A percentile compares a stretch with the other conserved stretches of the same genome.
These are phyloP conservation scores for Calephelis nemesis DNA, from an alignment of 1,140 invertebrate genomes.

Conservation along the genomic window DNA sequence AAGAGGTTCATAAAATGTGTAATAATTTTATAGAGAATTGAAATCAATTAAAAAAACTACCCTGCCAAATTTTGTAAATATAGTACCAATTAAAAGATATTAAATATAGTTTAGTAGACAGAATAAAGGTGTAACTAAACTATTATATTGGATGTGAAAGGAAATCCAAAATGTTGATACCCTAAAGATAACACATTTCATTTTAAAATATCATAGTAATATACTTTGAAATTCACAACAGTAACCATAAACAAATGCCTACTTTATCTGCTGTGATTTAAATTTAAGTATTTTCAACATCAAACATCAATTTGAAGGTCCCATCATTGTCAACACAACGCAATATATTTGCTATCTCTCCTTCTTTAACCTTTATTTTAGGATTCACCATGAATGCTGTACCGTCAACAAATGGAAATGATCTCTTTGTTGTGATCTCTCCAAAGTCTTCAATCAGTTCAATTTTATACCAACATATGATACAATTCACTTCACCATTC, in stretches of 20 bases:
- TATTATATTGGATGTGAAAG: no score
- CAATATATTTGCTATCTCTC: constrained; percentile 43
- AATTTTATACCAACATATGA: constrained; percentile 63
- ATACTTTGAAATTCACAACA: no score
- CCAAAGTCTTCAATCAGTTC: constrained; percentile 50
- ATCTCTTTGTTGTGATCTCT: constrained; percentile 49
- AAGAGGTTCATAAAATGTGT: neutral
- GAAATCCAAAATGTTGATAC: no score
- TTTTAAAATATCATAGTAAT: no score
- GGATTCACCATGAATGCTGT: constrained; percentile 49
- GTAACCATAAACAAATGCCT: constrained; percentile 12
- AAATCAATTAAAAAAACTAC: neutral
- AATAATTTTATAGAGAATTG: neutral
- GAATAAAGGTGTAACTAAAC: neutral
- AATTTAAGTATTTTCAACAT: constrained; percentile 36
- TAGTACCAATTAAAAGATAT: neutral
- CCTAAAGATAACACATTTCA: no score
- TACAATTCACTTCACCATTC: constrained; percentile 46
- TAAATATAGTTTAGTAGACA: constrained; percentile 4
- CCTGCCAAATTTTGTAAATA: no score
- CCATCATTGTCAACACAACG: constrained; percentile 52
- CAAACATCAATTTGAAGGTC: constrained; percentile 49
- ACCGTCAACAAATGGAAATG: constrained; percentile 50
- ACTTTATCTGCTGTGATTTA: neutral
- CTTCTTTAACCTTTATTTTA: constrained; percentile 33